Base-by-base conservation (phyloP, 2,797 vertebrate genomes). In the Acrocephalus scirpaceus region DNA sequence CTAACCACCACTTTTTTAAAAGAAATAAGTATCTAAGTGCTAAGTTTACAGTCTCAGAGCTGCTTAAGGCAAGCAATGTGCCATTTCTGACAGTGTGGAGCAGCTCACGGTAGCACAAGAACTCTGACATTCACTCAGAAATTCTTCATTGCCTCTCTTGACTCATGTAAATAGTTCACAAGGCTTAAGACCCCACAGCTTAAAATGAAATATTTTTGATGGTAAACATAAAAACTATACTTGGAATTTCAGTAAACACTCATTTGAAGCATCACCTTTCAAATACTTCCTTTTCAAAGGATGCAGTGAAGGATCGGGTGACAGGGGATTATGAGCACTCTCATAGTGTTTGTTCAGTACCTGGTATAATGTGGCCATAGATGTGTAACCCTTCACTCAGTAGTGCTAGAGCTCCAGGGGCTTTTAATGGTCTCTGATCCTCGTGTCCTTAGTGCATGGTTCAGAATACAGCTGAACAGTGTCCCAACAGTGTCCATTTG, bases 211-310 rank as follows among this genome's bases (percentile, higher is more conserved):
- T 83, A 23, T 32, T 93, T 95, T 70, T 71, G 27, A 56, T 60
- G 22, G 7, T 64, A 78, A 93, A 26, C 42, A 45, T 61, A 34
- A 91, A 81, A 96, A 85, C 56, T 85, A 25, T 70, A 82, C 65
- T 76, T 87, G 84, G 77, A 96, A 95, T 94, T 86, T 89, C 61
- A 85, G 48, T 87, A 87, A 93, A 85, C 40, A 40, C 36, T 64
- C 22, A 42, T 88, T 66, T 88, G 54, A 92, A 96, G 62, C 21
- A 61, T 54, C 82, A 36, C 18, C 26, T 74, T 93, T 80, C 85
- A 91, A 40, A 81, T 62, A 29, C 38, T 92, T 86, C 48, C 36
- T 72, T 96, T 83, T 69, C 72, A 82, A 95, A 51, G 9, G 3
- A 42, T 60, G n/a, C 40, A 42, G 47, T 54, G 70, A 65, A 83